Evolutionary conservation across 2,888 invertebrate species (phyloP).

Genomic region (Thymelicus acteon): DNA sequence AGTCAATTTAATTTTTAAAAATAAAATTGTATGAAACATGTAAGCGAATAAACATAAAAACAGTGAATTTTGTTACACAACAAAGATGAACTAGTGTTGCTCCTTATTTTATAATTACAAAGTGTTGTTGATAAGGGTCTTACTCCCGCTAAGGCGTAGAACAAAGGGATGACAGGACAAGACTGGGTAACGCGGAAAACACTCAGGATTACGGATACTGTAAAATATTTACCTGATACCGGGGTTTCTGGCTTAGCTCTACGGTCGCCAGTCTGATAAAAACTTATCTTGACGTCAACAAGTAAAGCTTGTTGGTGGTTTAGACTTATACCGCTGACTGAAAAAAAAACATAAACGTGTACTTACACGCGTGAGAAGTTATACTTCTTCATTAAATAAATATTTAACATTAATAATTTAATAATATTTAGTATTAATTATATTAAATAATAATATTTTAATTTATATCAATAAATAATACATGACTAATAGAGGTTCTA

Average conservation of each 20-base stretch:
- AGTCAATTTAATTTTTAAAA: neutral
- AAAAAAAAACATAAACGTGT: too few relatives aligned
- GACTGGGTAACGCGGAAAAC: constrained; percentile 61
- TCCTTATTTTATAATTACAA: constrained; percentile 72
- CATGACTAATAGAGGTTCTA: too few relatives aligned
- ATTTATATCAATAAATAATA: too few relatives aligned
- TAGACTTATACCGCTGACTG: neutral
- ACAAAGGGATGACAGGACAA: constrained; percentile 60
- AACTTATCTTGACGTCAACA: constrained; percentile 54
- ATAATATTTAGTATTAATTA: too few relatives aligned
- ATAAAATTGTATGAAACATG: too few relatives aligned
- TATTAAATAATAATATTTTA: too few relatives aligned
- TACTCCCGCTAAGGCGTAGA: constrained; percentile 55
- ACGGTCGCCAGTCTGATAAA: constrained; percentile 38
- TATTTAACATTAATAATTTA: too few relatives aligned
- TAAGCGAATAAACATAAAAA: too few relatives aligned
- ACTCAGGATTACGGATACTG: constrained; percentile 68
- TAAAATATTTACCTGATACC: constrained; percentile 71
- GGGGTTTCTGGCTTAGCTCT: constrained; percentile 50
- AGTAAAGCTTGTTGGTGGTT: constrained; percentile 50
- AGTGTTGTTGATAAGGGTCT: constrained; percentile 66
- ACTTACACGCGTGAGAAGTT: too few relatives aligned
- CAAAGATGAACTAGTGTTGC: constrained; percentile 22
- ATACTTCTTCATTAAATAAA: too few relatives aligned
- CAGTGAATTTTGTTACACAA: neutral